A percentile compares a stretch with the other conserved stretches of the same genome.
Evolutionary conservation across 2,888 invertebrate genomes (phyloP).

Genomic region (Pinctada fucata): DNA sequence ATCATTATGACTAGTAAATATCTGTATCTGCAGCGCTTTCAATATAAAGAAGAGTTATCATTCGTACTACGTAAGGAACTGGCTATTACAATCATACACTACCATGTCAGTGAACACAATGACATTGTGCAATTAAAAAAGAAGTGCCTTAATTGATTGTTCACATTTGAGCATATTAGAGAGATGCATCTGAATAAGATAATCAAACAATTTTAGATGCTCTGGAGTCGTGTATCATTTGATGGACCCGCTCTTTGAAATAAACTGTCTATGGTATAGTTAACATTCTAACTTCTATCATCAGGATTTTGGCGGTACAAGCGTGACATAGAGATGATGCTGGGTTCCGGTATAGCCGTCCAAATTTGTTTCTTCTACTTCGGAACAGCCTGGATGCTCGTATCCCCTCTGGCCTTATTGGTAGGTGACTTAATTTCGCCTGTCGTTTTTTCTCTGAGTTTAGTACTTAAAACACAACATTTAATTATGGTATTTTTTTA

Average conservation of each 20-base stretch:
- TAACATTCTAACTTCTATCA: background rate
- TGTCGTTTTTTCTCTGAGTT: background rate
- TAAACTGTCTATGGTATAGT: no score
- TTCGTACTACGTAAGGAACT: no score
- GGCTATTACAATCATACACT: no score
- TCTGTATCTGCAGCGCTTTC: background rate
- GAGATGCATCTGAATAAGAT: no score
- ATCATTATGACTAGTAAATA: background rate
- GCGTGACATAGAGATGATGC: constrained; percentile 71
- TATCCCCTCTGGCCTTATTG: constrained; percentile 66
- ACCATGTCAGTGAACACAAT: no score
- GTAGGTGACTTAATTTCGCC: constrained; percentile 50
- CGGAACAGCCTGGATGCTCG: constrained; percentile 62
- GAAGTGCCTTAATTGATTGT: no score
- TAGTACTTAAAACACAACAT: background rate
- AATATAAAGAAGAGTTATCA: no score
- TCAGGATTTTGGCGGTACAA: constrained; percentile 64
- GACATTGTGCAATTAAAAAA: no score
- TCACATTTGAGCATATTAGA: no score
- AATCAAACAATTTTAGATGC: no score
- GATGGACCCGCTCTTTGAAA: no score
- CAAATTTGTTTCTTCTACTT: constrained; percentile 55
- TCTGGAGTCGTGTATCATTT: no score
- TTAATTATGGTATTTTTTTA: background rate
- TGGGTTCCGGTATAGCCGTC: constrained; percentile 55